Evolutionary conservation across 2,113 vertebrate genomes (phyloP), one percentile per base, ranked within the genome.

Genomic region (Eudorcas thomsonii): DNA sequence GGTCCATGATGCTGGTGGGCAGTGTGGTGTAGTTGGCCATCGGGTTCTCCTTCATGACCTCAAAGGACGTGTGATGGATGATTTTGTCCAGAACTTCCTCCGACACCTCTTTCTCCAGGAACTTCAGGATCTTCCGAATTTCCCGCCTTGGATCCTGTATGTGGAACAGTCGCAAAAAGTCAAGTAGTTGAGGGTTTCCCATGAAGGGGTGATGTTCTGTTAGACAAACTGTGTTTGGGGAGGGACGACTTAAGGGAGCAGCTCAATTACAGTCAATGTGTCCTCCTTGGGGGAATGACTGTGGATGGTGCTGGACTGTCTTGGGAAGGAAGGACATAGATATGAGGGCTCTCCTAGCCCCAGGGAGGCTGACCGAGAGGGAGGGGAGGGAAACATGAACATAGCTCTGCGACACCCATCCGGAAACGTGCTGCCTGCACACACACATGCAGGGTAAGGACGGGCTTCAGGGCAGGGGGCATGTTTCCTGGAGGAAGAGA

Each of bases 41-140:
- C 33, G 98, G 98, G 94, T 99, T 99, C 43, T 99, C 96, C 97
- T 99, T 99, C 99, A 99, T 99, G 12, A 98, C 97, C 48, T 99
- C 98, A 96, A 99, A 99, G 30, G 98, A 98, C 0, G 98, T 98
- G 54, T 97, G 96, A 78, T 97, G 89, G 64, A 97, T 43, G 36
- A 99, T 98, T 87, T 93, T 98, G 6, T 98, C 96, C 91, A 98
- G 93, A 16, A 98, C 97, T 57, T 86, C 98, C 28, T 98, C 96
- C 0, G 96, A 13, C 48, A 98, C 6, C 13, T 99, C 98, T 96
- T 99, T 98, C 80, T 98, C 99, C 64, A 99, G 98, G 91, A 99
- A 99, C 36, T 81, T 95, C 92, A 99, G 96, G 55, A 99, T 98
- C 95, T 98, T 98, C 90, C 98, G 94, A 84, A 99, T 91, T 94